Percentiles rank a stretch among this genome's conserved stretches.
Evolutionary conservation across 2,113 vertebrate species (phyloP).

Genomic region (Heloderma charlesbogerti): DNA sequence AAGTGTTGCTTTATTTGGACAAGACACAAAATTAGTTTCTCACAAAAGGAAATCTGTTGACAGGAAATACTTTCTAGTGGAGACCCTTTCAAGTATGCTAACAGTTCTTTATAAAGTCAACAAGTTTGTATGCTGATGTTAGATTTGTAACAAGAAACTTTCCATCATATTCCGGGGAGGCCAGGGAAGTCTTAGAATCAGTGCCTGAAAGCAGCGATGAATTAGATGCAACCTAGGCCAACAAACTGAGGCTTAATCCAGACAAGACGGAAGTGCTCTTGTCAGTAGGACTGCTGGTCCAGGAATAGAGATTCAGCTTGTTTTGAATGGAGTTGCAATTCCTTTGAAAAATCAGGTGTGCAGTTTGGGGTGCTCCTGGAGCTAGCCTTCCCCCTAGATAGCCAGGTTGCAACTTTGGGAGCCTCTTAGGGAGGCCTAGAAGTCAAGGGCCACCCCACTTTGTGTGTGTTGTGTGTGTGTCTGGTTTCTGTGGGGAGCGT

Average conservation of each 20-base stretch:
- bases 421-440: no score
- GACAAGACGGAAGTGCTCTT: neutral
- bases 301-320: neutral
- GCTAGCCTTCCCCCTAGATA: neutral
- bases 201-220: neutral
- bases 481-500: no score
- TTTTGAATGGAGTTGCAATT: neutral
- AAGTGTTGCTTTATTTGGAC: constrained; percentile 50
- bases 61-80: constrained; percentile 30
- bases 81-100: constrained; percentile 7
- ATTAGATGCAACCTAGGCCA: neutral
- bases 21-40: constrained; percentile 51
- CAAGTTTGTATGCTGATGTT: constrained; percentile 26
- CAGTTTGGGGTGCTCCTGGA: neutral
- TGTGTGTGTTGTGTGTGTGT: no score
- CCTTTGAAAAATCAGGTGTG: neutral
- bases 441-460: no score
- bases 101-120: constrained; percentile 14
- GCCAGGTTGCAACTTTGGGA: neutral
- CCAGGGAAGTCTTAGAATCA: neutral
- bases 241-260: neutral
- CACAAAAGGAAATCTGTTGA: constrained; percentile 38
- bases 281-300: neutral
- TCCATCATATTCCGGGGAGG: neutral
- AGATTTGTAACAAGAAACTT: constrained; percentile 10